These are phyloP conservation scores for Itoplectis maculator DNA, from an alignment of 2,888 invertebrate genomes.

Conservation along the genomic window DNA sequence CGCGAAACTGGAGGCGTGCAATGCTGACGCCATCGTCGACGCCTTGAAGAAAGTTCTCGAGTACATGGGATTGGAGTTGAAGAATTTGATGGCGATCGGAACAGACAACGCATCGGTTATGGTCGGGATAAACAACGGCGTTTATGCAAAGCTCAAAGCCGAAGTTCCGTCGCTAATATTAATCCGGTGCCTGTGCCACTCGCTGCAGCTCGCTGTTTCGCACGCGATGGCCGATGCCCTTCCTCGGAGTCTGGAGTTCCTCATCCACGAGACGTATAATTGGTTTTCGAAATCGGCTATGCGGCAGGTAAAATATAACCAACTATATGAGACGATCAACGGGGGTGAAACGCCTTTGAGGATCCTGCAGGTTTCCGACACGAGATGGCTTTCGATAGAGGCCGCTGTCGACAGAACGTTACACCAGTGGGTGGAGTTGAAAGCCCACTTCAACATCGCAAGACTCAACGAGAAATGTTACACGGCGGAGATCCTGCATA, in stretches of 20 bases:
- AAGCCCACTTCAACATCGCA: constrained; percentile 72
- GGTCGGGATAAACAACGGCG: constrained; percentile 79
- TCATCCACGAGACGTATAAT: constrained; percentile 73
- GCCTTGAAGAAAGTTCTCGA: constrained; percentile 48
- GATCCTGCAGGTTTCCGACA: constrained; percentile 72
- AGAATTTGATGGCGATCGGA: constrained; percentile 78
- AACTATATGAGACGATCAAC: constrained; percentile 70
- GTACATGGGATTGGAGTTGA: constrained; percentile 65
- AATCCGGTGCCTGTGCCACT: constrained; percentile 80
- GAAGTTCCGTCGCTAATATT: constrained; percentile 75
- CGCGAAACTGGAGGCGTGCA: constrained; percentile 36
- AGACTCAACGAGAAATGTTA: constrained; percentile 74
- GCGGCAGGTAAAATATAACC: constrained; percentile 59
- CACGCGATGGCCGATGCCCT: constrained; percentile 71
- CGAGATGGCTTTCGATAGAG: constrained; percentile 73
- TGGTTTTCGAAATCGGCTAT: constrained; percentile 67
- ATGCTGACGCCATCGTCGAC: constrained; percentile 49
- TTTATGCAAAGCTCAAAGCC: constrained; percentile 76
- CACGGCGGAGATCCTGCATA: constrained; percentile 74
- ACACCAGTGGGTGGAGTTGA: constrained; percentile 76
- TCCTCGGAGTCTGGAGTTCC: constrained; percentile 76
- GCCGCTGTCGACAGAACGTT: constrained; percentile 74
- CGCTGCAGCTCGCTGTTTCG: constrained; percentile 77
- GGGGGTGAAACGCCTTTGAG: constrained; percentile 70
- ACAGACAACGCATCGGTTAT: constrained; percentile 81